These are phyloP conservation scores for Catharus minimus DNA, from an alignment of 2,113 vertebrate species.

Conservation along the genomic window DNA sequence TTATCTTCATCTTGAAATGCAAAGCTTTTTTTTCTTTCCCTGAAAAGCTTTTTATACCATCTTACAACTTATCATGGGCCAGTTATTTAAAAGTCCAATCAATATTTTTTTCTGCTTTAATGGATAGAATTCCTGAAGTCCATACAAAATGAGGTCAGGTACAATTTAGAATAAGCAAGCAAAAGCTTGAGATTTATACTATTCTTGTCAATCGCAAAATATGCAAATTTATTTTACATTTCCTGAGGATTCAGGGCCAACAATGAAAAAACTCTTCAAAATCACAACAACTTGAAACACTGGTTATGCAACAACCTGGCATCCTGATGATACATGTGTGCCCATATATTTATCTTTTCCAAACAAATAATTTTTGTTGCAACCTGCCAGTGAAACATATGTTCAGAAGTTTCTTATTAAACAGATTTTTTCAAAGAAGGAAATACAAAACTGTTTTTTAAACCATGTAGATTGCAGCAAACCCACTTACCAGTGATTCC, in stretches of 20 bases:
- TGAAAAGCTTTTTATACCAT: neutral
- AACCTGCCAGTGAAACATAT: neutral
- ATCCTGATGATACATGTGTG: neutral
- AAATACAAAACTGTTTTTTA: neutral
- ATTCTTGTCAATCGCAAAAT: neutral
- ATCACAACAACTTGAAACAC: neutral
- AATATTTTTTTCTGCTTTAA: neutral
- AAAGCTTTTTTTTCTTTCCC: neutral
- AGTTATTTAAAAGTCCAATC: neutral
- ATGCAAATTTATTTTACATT: neutral
- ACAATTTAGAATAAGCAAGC: neutral
- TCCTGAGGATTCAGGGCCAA: neutral
- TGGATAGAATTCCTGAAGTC: neutral
- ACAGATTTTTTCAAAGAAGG: neutral
- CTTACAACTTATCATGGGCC: neutral
- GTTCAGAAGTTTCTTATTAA: neutral
- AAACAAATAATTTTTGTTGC: neutral
- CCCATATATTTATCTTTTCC: neutral
- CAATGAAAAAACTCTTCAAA: neutral
- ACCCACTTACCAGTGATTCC: conserved; percentile 91
- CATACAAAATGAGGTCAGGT: neutral
- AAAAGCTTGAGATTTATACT: neutral
- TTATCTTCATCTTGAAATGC: neutral
- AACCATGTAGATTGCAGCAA: neutral
- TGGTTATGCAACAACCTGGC: neutral